Percentiles rank a stretch among this genome's conserved stretches.
phyloP scores from a whole-genome alignment of 1,140 invertebrate genomes.

The Ladona fulva region DNA sequence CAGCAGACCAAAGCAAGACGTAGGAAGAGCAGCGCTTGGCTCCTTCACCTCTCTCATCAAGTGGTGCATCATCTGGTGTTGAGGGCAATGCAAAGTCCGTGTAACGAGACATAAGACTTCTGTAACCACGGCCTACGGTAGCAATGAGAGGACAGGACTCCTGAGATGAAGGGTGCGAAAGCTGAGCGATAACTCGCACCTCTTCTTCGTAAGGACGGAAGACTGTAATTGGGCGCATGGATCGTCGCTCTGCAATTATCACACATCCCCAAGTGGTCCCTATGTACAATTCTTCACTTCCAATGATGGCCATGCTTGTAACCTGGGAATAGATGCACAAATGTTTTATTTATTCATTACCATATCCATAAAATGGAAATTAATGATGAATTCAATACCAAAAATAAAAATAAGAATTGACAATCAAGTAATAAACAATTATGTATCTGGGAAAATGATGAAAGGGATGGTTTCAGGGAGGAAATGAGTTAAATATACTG shows the following conservation, averaged over 20 bases:
- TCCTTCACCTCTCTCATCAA: background rate
- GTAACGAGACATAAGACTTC: slow-evolving; percentile 56
- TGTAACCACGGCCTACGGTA: slow-evolving; percentile 74
- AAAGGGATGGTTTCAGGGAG: too few relatives aligned
- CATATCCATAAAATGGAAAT: too few relatives aligned
- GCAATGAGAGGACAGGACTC: slow-evolving; percentile 44
- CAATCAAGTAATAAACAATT: too few relatives aligned
- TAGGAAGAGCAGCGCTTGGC: background rate
- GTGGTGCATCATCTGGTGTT: background rate
- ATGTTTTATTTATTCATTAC: background rate
- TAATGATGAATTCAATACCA: too few relatives aligned
- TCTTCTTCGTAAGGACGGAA: slow-evolving; percentile 85
- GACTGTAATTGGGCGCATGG: slow-evolving; percentile 75
- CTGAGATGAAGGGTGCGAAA: slow-evolving; percentile 18
- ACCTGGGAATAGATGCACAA: slow-evolving; percentile 46
- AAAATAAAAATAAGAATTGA: too few relatives aligned
- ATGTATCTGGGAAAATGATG: too few relatives aligned
- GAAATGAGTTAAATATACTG: too few relatives aligned
- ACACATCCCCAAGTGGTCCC: slow-evolving; percentile 89
- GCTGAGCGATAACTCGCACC: slow-evolving; percentile 39
- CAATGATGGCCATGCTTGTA: slow-evolving; percentile 61
- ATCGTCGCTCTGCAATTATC: slow-evolving; percentile 70
- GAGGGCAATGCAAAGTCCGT: slow-evolving; percentile 23
- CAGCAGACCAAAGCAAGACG: background rate
- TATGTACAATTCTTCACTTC: slow-evolving; percentile 63